These are phyloP conservation scores for Loxodonta africana DNA, from an alignment of 2,113 vertebrate genomes.

Conservation along the genomic window DNA sequence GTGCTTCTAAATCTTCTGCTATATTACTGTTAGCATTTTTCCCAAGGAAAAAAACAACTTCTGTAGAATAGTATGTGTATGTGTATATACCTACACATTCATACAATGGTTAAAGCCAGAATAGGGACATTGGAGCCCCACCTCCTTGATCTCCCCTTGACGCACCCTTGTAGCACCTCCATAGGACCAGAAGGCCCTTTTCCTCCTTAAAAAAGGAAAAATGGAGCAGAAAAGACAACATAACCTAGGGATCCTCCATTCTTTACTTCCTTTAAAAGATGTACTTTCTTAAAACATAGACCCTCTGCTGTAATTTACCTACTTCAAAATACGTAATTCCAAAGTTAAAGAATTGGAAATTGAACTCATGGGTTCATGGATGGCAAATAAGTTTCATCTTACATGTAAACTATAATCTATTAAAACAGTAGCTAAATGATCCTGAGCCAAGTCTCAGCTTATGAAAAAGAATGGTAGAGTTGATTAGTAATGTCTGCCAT, in stretches of 20 bases:
- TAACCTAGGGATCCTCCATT: not conserved
- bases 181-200: not conserved
- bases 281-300: not conserved
- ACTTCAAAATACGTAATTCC: not conserved
- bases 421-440: not conserved
- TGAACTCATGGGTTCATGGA: not conserved
- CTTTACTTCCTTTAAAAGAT: not conserved
- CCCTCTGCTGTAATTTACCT: not conserved
- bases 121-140: not conserved
- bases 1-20: constrained; percentile 38
- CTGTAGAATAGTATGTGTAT: not conserved
- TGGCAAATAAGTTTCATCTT: not conserved
- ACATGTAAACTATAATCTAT: not conserved
- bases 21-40: not conserved
- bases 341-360: not conserved
- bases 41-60: not conserved
- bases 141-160: not conserved
- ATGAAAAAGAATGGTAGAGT: not conserved
- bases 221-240: not conserved
- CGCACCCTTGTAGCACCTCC: not conserved
- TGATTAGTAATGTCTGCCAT: not conserved
- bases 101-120: not conserved
- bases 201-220: not conserved
- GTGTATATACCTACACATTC: not conserved
- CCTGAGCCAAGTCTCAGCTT: not conserved